Conservation (phyloP, 1,140 invertebrate species). For the Drosophila nigrodunni region DNA sequence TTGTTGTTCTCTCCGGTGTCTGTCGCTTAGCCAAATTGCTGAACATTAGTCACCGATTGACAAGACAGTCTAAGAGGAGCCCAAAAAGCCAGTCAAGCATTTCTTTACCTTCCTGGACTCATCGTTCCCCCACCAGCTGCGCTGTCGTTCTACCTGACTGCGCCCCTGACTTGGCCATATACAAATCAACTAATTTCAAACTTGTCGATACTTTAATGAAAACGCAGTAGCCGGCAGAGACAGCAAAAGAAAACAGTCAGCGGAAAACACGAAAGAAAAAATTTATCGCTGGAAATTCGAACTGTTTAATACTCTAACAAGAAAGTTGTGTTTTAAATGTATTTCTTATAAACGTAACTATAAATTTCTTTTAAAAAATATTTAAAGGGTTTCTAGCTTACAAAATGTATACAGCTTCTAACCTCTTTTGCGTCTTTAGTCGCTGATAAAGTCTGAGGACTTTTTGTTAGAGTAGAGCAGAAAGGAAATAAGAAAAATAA, state of each 20-base stretch:
- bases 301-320: background rate
- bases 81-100: conserved; percentile 32
- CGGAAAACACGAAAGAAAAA: background rate
- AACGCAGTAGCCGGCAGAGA: conserved; percentile 13
- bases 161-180: conserved; percentile 39
- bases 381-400: too few relatives aligned
- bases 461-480: background rate
- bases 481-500: conserved; percentile 10
- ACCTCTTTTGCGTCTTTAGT: background rate
- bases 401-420: background rate
- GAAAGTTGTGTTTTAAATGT: too few relatives aligned
- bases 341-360: too few relatives aligned
- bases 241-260: conserved; percentile 1
- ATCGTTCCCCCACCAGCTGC: background rate
- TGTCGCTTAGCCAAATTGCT: conserved; percentile 82
- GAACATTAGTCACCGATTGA: conserved; percentile 82
- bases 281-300: background rate
- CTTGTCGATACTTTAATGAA: conserved; percentile 74
- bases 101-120: conserved; percentile 26
- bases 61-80: conserved; percentile 60
- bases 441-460: background rate
- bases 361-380: too few relatives aligned
- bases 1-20: conserved; percentile 60
- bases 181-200: conserved; percentile 79
- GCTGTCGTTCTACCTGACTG: conserved; percentile 32